phyloP scores from a whole-genome alignment of 1,140 invertebrate species.

The Maconellicoccus hirsutus region DNA sequence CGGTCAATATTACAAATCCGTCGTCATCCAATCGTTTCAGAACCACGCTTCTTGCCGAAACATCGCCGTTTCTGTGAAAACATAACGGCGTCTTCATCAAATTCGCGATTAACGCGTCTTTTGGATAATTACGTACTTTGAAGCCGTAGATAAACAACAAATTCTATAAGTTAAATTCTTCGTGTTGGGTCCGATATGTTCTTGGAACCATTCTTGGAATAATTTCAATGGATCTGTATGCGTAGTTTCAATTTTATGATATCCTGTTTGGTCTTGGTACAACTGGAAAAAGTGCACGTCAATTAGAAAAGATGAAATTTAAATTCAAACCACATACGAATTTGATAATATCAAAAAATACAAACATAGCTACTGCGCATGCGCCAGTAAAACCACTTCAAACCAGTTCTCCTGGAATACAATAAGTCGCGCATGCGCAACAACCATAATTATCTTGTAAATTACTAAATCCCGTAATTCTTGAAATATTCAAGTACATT shows the following conservation, averaged over 20 bases:
- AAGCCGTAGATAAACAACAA: slow-evolving; percentile 38
- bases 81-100: too few relatives aligned
- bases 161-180: slow-evolving; percentile 32
- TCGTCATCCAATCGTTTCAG: slow-evolving; percentile 38
- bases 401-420: too few relatives aligned
- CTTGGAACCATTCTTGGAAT: slow-evolving; percentile 37
- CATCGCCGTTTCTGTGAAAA: slow-evolving; percentile 36
- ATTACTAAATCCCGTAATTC: too few relatives aligned
- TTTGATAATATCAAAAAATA: too few relatives aligned
- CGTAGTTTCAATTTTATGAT: slow-evolving; percentile 32
- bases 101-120: background rate
- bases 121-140: slow-evolving; percentile 32
- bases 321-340: too few relatives aligned
- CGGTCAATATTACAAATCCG: slow-evolving; percentile 41
- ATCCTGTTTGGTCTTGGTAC: slow-evolving; percentile 25
- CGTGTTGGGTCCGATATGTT: slow-evolving; percentile 32
- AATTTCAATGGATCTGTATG: slow-evolving; percentile 37
- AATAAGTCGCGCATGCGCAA: too few relatives aligned
- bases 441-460: too few relatives aligned
- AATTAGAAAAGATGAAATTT: background rate
- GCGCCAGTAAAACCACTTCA: too few relatives aligned
- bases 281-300: background rate
- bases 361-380: too few relatives aligned
- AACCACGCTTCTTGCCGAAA: slow-evolving; percentile 38
- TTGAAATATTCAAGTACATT: too few relatives aligned